Percentiles rank a stretch among this genome's conserved stretches.
phyloP scores from a whole-genome alignment of 2,113 vertebrate species.

The Pogonocichla stellata region DNA sequence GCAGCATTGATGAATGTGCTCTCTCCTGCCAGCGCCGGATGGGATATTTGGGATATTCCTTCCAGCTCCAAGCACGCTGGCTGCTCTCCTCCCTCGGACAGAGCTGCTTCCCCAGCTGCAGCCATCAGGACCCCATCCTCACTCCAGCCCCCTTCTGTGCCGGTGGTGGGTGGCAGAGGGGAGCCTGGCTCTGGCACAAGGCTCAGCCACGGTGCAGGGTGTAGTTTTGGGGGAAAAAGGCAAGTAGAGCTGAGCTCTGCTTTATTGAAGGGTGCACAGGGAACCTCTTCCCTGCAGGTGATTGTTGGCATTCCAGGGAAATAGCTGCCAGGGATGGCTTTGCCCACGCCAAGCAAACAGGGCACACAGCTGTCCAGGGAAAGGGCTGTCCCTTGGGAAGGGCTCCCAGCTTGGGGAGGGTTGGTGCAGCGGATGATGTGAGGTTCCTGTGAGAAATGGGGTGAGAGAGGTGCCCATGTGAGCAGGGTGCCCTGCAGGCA shows the following conservation, averaged over 20 bases:
- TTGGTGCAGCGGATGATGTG: accelerated
- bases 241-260: background rate
- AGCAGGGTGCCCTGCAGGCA: background rate
- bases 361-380: accelerated
- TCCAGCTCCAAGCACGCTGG: constrained; percentile 13
- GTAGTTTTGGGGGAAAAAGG: accelerated
- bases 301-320: background rate
- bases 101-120: background rate
- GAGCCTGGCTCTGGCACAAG: no score
- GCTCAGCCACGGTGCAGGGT: background rate
- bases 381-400: background rate
- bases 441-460: accelerated
- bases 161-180: accelerated
- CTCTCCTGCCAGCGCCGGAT: constrained; percentile 47
- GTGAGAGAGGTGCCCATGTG: background rate
- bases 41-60: constrained; percentile 41
- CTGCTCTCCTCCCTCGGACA: accelerated
- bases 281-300: background rate
- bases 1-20: constrained; percentile 37
- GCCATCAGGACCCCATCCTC: background rate
- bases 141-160: accelerated
- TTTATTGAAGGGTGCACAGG: background rate
- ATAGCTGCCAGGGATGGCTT: background rate
- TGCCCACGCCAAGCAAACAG: background rate
- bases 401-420: background rate